phyloP scores from a whole-genome alignment of 1,140 invertebrate species.

The Lepidurus apus region DNA sequence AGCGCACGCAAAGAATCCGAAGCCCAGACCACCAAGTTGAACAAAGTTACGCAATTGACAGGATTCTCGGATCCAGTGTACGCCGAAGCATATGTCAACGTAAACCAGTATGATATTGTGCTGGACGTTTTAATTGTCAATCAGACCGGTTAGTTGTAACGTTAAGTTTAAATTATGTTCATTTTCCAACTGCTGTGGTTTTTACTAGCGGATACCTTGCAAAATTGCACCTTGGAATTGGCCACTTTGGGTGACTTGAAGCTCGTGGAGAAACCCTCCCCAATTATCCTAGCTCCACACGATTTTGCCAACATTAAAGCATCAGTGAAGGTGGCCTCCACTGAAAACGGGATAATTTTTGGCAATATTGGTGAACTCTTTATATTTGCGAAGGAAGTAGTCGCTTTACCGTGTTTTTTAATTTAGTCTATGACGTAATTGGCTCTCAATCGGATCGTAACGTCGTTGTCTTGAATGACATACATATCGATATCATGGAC shows the following conservation, averaged over 20 bases:
- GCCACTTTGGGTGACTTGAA: slow-evolving; percentile 97
- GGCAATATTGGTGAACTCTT: slow-evolving; percentile 82
- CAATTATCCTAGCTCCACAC: slow-evolving; percentile 88
- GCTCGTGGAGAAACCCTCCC: slow-evolving; percentile 92
- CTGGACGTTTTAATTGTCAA: slow-evolving; percentile 97
- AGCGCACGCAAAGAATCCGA: slow-evolving; percentile 48
- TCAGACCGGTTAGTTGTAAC: slow-evolving; percentile 66
- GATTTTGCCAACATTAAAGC: slow-evolving; percentile 98
- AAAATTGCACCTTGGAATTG: slow-evolving; percentile 95
- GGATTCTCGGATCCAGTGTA: slow-evolving; percentile 99
- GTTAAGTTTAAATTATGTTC: background rate
- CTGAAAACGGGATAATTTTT: slow-evolving; percentile 99
- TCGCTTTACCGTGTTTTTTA: slow-evolving; percentile 37
- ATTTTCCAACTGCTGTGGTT: slow-evolving; percentile 30
- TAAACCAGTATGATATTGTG: slow-evolving; percentile 98
- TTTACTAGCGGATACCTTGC: slow-evolving; percentile 73
- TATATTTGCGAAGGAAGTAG: slow-evolving; percentile 31
- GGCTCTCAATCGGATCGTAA: slow-evolving; percentile 90
- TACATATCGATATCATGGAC: slow-evolving; percentile 99
- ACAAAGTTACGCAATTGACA: slow-evolving; percentile 95
- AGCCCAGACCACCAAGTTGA: slow-evolving; percentile 53
- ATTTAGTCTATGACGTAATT: slow-evolving; percentile 84
- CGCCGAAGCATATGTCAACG: slow-evolving; percentile 97
- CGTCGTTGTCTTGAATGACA: slow-evolving; percentile 97
- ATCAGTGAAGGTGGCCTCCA: slow-evolving; percentile 90